Evolutionary conservation across 2,797 vertebrate species (phyloP), one percentile per base, ranked within the genome.

Genomic region (Crotalus adamanteus): DNA sequence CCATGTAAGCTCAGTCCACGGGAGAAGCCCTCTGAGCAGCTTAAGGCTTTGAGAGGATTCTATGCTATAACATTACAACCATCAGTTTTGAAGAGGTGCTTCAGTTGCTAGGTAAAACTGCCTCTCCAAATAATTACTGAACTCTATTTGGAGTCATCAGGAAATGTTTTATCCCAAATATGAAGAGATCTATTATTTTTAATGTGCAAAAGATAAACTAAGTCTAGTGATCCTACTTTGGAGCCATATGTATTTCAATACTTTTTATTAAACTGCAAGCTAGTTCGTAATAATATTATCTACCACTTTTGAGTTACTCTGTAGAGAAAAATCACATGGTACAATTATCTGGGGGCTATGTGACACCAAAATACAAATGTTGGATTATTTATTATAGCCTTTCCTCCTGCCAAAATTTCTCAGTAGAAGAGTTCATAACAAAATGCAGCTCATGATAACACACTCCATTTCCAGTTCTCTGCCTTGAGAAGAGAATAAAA

Each of bases 181-280:
- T 53, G 85, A 61, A 91, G 25, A 69, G 5, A 91, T 57, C 14
- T 65, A 37, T 92, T 85, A 8, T 42, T 91, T 85, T 60, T 25
- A 57, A 91, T n/a, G 18, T 16, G 63, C 25, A 37, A 28, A 69
- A 57, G 18, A 69, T 42, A 42, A 86, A 53, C n/a, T 78, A n/a
- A 73, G 3, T 53, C 55, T 26, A 16, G 28, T 91, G 6, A 63
- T 37, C 47, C 11, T 89, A 60, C 87, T 92, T 92, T 94, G 94
- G 91, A 0, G 0, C 37, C 7, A 0, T 90, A 5, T 89, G 93
- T 94, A 11, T 78, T 91, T 92, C 94, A 22, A 59, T 93, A 73
- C 42, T 85, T 92, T 89, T 26, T 93, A 16, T 93, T 93, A 63
- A 83, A 7, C 95, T 22, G 47, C 37, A 78, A 93, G 12, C 87